A percentile compares a stretch with the other conserved stretches of the same genome.
phyloP scores from a whole-genome alignment of 2,888 invertebrate species.

The Hypercompe scribonia region DNA sequence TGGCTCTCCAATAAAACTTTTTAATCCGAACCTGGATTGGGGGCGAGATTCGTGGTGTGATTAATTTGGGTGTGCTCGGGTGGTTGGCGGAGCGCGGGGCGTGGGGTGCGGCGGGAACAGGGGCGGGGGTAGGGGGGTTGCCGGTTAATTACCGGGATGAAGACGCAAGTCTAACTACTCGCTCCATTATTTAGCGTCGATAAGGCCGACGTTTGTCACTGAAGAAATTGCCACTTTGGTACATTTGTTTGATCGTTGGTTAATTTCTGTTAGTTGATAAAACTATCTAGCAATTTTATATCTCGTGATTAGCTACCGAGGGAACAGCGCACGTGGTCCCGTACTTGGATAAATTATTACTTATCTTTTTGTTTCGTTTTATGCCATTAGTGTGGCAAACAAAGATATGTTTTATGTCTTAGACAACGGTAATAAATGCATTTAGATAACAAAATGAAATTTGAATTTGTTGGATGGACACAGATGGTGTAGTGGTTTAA shows the following conservation, averaged over 20 bases:
- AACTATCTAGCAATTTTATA: constrained; percentile 7
- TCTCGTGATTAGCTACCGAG: constrained; percentile 45
- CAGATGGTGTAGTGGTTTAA: no score
- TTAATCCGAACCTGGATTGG: constrained; percentile 83
- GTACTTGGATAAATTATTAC: not conserved
- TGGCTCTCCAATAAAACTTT: constrained; percentile 85
- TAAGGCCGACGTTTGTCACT: constrained; percentile 83
- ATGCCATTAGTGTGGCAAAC: not conserved
- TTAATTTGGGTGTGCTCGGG: constrained; percentile 79
- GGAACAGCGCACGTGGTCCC: constrained; percentile 50
- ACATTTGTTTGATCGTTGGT: constrained; percentile 76
- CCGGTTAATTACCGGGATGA: constrained; percentile 84
- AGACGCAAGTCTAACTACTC: constrained; percentile 84
- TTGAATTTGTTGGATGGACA: not conserved
- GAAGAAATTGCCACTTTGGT: constrained; percentile 79
- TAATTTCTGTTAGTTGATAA: constrained; percentile 60
- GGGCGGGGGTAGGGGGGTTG: constrained; percentile 53
- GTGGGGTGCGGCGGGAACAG: constrained; percentile 24
- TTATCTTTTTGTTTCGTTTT: not conserved
- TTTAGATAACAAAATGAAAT: no score
- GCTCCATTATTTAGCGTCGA: constrained; percentile 84
- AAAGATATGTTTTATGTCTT: not conserved
- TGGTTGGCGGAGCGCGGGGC: constrained; percentile 40
- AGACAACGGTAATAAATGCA: not conserved
- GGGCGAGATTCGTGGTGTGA: constrained; percentile 85